Conservation (phyloP, 1,140 invertebrate species). For the Coenobita brevimanus region DNA sequence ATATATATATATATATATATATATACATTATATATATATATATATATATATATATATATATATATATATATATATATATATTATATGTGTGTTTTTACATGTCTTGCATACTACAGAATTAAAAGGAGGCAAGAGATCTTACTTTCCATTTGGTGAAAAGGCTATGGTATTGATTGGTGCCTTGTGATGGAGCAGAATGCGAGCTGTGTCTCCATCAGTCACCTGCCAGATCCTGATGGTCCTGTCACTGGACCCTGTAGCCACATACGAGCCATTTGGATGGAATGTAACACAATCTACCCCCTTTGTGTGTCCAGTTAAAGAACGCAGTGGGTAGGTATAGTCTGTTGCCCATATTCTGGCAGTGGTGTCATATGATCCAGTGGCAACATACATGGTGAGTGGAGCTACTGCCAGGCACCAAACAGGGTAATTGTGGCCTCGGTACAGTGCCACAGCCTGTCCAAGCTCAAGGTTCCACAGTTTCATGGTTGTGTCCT, state of each 20-base stretch:
- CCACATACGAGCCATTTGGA: constrained; percentile 86
- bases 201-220: constrained; percentile 77
- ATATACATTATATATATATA: no score
- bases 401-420: constrained; percentile 56
- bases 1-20: no score
- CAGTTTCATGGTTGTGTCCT: constrained; percentile 69
- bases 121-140: constrained; percentile 5
- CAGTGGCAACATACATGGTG: constrained; percentile 76
- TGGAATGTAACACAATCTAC: constrained; percentile 89
- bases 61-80: no score
- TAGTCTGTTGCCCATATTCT: constrained; percentile 89
- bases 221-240: constrained; percentile 84
- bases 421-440: constrained; percentile 75
- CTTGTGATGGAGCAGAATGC: constrained; percentile 69
- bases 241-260: constrained; percentile 85
- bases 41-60: no score
- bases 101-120: no score
- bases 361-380: constrained; percentile 88
- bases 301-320: constrained; percentile 87
- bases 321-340: constrained; percentile 85
- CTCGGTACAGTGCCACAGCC: constrained; percentile 73
- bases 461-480: constrained; percentile 64
- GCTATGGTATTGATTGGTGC: constrained; percentile 47
- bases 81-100: no score
- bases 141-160: constrained; percentile 68